Conservation (phyloP, 2,888 invertebrate genomes). For the Leuctra nigra region DNA sequence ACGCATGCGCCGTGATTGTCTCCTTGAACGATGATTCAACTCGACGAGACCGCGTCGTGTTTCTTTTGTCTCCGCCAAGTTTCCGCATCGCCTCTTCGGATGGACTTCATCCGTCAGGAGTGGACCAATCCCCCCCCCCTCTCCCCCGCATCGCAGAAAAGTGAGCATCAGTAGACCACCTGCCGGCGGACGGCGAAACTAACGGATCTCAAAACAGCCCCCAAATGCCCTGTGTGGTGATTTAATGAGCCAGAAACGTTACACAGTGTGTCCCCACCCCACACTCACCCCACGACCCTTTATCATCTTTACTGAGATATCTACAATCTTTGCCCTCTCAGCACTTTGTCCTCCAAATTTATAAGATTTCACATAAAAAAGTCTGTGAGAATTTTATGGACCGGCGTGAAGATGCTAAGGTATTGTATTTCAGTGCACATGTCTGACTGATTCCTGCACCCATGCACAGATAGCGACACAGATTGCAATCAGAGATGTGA, state of each 20-base stretch:
- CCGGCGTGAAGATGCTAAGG: not conserved
- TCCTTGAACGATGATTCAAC: too few relatives aligned
- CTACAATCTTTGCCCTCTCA: constrained; percentile 13
- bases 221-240: constrained; percentile 18
- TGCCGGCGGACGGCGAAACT: constrained; percentile 20
- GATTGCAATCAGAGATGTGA: too few relatives aligned
- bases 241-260: constrained; percentile 25
- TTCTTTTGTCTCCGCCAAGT: not conserved
- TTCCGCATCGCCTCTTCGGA: constrained; percentile 12
- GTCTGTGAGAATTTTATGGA: not conserved
- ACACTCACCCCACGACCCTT: not conserved
- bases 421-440: too few relatives aligned
- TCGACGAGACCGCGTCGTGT: too few relatives aligned
- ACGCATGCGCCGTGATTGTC: too few relatives aligned
- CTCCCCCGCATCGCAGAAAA: constrained; percentile 4
- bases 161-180: constrained; percentile 23
- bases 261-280: constrained; percentile 16
- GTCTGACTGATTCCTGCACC: too few relatives aligned
- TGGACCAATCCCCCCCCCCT: not conserved
- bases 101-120: not conserved
- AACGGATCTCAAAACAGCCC: constrained; percentile 23
- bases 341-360: not conserved
- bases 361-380: not conserved
- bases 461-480: too few relatives aligned
- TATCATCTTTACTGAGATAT: constrained; percentile 2